Evolutionary conservation across 2,888 invertebrate species (phyloP).

Genomic region (Zaprionus lineosus): DNA sequence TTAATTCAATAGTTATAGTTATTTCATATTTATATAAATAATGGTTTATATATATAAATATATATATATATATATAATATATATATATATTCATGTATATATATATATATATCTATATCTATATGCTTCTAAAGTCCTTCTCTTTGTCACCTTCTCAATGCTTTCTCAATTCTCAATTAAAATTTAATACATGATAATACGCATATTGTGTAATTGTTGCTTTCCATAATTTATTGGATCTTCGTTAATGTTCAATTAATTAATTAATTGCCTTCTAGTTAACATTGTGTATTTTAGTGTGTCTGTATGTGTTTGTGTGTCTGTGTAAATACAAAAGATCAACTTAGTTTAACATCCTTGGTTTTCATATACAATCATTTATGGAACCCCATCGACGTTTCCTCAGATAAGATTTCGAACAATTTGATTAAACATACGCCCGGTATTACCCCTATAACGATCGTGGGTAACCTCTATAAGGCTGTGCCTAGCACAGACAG

Average conservation of each 20-base stretch:
- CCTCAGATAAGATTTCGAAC: too few species aligned
- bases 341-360: conserved; percentile 35
- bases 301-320: conserved; percentile 10
- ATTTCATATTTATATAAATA: conserved; percentile 65
- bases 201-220: conserved; percentile 47
- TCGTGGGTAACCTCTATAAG: too few species aligned
- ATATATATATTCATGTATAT: conserved; percentile 31
- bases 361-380: not conserved
- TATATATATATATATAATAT: conserved; percentile 17
- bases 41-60: conserved; percentile 40
- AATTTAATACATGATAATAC: conserved; percentile 62
- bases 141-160: too few species aligned
- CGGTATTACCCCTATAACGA: too few species aligned
- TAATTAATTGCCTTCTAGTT: conserved; percentile 65
- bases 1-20: conserved; percentile 63
- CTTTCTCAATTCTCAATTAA: conserved; percentile 58
- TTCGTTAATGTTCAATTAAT: conserved; percentile 58
- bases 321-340: conserved; percentile 51
- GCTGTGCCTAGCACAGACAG: conserved; percentile 24
- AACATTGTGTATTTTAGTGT: conserved; percentile 41
- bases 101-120: conserved; percentile 52
- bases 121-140: conserved; percentile 68
- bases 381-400: conserved; percentile 28
- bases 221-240: conserved; percentile 37
- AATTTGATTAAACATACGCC: too few species aligned